These are phyloP conservation scores for Tangara arthus DNA, from an alignment of 2,797 vertebrate species.

Conservation along the genomic window DNA sequence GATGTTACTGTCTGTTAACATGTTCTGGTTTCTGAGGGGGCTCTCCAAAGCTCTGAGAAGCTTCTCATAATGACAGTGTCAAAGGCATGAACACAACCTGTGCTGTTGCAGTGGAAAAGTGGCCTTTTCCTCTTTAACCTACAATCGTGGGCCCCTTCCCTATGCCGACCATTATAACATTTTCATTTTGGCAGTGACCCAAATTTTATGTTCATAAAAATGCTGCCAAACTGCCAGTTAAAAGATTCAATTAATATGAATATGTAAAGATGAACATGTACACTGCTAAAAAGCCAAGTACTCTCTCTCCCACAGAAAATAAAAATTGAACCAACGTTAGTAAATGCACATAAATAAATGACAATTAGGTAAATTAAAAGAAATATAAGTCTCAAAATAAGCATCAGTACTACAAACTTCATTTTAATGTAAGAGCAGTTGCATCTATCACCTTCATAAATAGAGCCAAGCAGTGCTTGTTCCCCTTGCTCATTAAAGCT, in stretches of 20 bases:
- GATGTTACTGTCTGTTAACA: background rate
- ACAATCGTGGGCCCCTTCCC: background rate
- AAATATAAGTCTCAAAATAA: background rate
- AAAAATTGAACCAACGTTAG: background rate
- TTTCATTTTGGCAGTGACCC: background rate
- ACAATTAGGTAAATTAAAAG: background rate
- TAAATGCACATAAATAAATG: background rate
- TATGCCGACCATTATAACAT: background rate
- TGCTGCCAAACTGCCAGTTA: background rate
- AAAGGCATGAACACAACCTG: background rate
- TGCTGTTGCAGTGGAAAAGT: background rate
- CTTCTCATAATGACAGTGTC: background rate
- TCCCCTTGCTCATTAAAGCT: constrained; percentile 44
- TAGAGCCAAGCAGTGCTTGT: background rate
- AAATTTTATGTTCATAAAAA: background rate
- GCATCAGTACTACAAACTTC: background rate
- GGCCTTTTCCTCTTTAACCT: background rate
- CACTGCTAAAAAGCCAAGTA: background rate
- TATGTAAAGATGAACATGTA: background rate
- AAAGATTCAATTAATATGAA: background rate
- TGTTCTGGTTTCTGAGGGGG: rapidly evolving
- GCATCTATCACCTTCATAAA: constrained; percentile 13
- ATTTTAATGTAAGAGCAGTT: background rate
- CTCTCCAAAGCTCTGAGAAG: background rate
- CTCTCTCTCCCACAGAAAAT: background rate